Evolutionary conservation across 2,113 vertebrate genomes (phyloP).

Genomic region (Noturus placidus): DNA sequence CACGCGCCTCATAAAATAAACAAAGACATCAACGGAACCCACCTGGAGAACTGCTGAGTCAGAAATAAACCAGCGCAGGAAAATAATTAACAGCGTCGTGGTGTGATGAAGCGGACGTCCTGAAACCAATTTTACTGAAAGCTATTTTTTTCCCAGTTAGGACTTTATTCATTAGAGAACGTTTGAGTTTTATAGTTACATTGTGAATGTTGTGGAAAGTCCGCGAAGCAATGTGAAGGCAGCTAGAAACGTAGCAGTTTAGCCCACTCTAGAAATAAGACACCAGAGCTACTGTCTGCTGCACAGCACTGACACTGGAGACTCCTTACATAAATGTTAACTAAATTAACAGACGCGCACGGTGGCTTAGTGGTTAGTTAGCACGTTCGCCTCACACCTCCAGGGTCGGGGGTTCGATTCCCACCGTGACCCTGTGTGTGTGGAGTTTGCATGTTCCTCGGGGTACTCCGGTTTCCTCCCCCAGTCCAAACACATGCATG

Average conservation of each 20-base stretch:
- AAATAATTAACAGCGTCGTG: neutral
- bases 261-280: neutral
- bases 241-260: neutral
- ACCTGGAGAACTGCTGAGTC: neutral
- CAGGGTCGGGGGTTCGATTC: too few species aligned
- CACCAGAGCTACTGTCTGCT: too few species aligned
- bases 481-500: too few species aligned
- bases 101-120: neutral
- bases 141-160: neutral
- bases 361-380: too few species aligned
- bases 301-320: neutral
- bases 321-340: neutral
- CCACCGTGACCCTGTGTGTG: too few species aligned
- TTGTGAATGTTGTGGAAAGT: neutral
- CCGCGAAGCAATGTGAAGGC: neutral
- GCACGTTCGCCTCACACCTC: too few species aligned
- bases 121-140: too few species aligned
- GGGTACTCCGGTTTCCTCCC: too few species aligned
- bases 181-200: neutral
- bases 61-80: neutral
- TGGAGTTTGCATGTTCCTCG: too few species aligned
- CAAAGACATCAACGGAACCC: neutral
- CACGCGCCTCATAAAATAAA: neutral
- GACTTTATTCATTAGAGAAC: neutral
- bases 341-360: too few species aligned